Conservation (phyloP, 1,140 invertebrate genomes). For the Drosophila simulans region DNA sequence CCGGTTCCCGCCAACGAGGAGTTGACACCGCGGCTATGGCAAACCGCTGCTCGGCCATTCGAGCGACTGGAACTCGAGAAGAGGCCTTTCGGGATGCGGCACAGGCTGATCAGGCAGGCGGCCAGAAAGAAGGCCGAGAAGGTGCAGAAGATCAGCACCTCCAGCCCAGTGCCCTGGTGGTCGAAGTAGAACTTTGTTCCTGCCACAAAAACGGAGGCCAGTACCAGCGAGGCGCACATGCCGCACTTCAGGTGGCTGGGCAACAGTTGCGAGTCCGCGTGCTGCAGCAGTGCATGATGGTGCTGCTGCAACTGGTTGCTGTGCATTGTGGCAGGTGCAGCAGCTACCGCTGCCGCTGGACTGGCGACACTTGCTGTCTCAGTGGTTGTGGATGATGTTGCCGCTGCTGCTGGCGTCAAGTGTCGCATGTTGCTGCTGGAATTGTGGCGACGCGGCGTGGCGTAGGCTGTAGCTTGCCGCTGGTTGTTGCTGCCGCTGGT, state of each 20-base stretch:
- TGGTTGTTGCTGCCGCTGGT: slow-evolving; percentile 38
- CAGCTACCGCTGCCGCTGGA: slow-evolving; percentile 14
- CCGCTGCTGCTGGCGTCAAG: slow-evolving; percentile 15
- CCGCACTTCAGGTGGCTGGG: slow-evolving; percentile 87
- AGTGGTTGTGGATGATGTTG: slow-evolving; percentile 11
- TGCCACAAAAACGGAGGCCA: slow-evolving; percentile 88
- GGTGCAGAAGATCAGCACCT: slow-evolving; percentile 88
- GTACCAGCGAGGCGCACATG: slow-evolving; percentile 88
- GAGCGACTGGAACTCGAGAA: slow-evolving; percentile 44
- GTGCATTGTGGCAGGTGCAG: slow-evolving; percentile 27
- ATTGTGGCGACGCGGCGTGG: slow-evolving; percentile 65
- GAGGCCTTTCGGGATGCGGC: slow-evolving; percentile 82
- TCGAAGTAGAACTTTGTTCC: slow-evolving; percentile 89
- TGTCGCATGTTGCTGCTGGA: slow-evolving; percentile 68
- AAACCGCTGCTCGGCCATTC: slow-evolving; percentile 50
- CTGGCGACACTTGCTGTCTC: background rate
- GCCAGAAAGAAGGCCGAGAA: slow-evolving; percentile 87
- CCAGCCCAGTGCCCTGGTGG: slow-evolving; percentile 87
- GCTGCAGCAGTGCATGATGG: slow-evolving; percentile 62
- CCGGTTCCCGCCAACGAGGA: slow-evolving; percentile 7
- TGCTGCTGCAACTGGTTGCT: slow-evolving; percentile 68
- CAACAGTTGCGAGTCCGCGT: slow-evolving; percentile 81
- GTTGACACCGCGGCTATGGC: slow-evolving; percentile 49
- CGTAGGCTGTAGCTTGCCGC: slow-evolving; percentile 46
- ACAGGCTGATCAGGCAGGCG: slow-evolving; percentile 87